Evolutionary conservation across 2,113 vertebrate species (phyloP).

Genomic region (Hippocampus comes): DNA sequence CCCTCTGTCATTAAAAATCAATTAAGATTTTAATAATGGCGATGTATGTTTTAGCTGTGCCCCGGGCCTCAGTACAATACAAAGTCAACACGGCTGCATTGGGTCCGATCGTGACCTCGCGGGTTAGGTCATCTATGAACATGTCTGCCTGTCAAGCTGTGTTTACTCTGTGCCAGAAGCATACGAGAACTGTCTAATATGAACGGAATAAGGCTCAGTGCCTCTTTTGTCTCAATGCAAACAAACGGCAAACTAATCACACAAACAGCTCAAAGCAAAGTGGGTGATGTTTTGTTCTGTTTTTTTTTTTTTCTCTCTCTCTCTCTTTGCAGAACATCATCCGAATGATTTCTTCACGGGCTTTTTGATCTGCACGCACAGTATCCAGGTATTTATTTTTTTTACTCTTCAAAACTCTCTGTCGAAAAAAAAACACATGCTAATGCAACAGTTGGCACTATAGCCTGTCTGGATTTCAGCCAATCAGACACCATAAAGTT

Average conservation of each 20-base stretch:
- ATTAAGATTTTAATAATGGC: neutral
- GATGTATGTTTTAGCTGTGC: neutral
- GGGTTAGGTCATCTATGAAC: conserved; percentile 65
- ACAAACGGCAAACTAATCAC: conserved; percentile 62
- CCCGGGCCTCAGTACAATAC: conserved; percentile 32
- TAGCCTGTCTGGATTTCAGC: neutral
- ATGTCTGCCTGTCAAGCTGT: conserved; percentile 58
- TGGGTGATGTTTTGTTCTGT: conserved; percentile 28
- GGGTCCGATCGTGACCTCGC: conserved; percentile 46
- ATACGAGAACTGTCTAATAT: conserved; percentile 68
- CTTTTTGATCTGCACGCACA: neutral
- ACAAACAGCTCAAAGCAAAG: conserved; percentile 48
- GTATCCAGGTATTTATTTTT: neutral
- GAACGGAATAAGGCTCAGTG: conserved; percentile 46
- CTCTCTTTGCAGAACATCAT: neutral
- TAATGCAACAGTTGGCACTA: neutral
- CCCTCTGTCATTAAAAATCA: neutral
- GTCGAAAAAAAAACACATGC: neutral
- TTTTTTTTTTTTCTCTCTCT: conserved; percentile 14
- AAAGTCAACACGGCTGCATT: conserved; percentile 40
- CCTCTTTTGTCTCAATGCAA: conserved; percentile 62
- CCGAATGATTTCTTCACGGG: conserved; percentile 8
- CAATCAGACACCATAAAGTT: neutral
- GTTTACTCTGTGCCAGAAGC: conserved; percentile 64
- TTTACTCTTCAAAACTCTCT: neutral